Conservation (phyloP, 35 echinoderm and acorn worm genomes). For the Diadema setosum region DNA sequence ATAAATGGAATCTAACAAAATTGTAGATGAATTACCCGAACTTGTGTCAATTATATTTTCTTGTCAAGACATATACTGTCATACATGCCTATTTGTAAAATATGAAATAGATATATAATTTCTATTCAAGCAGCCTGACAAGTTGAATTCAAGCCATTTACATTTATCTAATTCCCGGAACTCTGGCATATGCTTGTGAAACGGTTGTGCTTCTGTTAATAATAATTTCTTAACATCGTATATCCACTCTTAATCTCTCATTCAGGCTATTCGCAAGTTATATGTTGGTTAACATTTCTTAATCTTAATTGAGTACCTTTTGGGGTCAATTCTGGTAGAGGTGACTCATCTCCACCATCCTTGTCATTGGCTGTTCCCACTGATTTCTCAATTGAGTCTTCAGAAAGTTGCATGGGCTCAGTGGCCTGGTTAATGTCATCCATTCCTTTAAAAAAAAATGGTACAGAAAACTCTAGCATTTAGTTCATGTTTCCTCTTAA, state of each 20-base stretch:
- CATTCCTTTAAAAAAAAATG: slow-evolving; percentile 12
- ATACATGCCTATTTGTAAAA: neutral
- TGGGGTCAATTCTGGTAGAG: neutral
- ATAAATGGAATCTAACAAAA: neutral
- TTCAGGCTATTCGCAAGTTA: neutral
- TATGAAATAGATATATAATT: neutral
- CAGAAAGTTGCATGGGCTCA: neutral
- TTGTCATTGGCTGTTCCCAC: neutral
- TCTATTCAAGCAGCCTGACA: neutral
- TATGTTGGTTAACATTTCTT: neutral
- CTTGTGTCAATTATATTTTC: neutral
- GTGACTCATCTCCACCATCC: neutral
- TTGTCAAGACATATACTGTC: neutral
- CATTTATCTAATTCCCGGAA: neutral
- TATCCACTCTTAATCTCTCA: neutral
- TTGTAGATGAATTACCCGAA: neutral
- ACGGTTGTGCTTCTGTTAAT: neutral
- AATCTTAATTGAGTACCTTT: neutral
- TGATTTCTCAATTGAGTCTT: neutral
- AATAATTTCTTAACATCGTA: neutral
- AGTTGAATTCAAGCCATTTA: neutral
- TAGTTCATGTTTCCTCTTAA: too few relatives aligned
- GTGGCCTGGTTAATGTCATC: neutral
- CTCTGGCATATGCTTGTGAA: neutral
- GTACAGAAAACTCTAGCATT: neutral